These are phyloP conservation scores for Strongylocentrotus purpuratus DNA, from an alignment of 35 echinoderm and acorn worm species.

Conservation along the genomic window DNA sequence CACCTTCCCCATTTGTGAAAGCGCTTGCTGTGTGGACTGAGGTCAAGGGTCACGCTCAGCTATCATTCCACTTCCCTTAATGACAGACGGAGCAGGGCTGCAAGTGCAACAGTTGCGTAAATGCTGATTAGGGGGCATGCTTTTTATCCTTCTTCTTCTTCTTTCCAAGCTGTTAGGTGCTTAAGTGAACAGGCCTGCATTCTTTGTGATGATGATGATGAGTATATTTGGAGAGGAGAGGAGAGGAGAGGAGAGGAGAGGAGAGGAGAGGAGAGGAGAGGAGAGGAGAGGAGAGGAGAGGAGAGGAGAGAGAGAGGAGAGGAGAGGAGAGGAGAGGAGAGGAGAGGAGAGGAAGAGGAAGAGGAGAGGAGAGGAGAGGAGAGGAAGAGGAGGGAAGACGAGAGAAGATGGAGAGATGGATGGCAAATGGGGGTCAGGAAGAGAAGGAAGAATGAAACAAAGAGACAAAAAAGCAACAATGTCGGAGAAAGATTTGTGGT, in stretches of 20 bases:
- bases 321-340: background rate
- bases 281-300: background rate
- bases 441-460: background rate
- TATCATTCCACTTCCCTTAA: conserved; percentile 17
- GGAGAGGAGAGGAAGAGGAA: background rate
- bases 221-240: background rate
- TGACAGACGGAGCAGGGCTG: background rate
- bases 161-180: background rate
- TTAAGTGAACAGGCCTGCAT: background rate
- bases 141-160: background rate
- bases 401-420: no score
- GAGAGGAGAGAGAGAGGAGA: background rate
- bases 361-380: background rate
- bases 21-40: background rate
- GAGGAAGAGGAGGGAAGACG: background rate
- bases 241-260: background rate
- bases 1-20: background rate
- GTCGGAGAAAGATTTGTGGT: no score
- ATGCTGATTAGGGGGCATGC: background rate
- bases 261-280: no score
- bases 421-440: background rate
- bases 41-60: background rate
- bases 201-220: background rate
- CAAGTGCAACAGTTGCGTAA: conserved; percentile 2
- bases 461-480: background rate